Evolutionary conservation across 2,113 vertebrate species (phyloP), one percentile per base, ranked within the genome.

Genomic region (Labeo rohita): DNA sequence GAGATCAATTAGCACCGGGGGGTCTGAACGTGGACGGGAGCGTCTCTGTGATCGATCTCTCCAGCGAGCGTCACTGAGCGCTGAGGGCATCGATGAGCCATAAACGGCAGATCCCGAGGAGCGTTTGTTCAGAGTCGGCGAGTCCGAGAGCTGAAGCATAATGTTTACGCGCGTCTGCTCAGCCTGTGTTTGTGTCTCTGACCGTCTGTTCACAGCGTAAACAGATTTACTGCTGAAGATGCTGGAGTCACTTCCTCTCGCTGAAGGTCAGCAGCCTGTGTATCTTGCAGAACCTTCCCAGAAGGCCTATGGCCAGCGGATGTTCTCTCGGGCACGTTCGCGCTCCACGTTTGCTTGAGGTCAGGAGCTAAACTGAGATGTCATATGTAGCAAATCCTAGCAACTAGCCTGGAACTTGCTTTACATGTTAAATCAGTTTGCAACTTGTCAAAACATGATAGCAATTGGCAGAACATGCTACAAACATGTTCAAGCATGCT

Each of bases 241-340:
- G 47, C 9, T 49, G 47, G 47, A 86, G 86, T 87, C 88, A 90
- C 92, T 93, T 93, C 92, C 92, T 92, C 85, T 85, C 34, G 90
- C 84, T 54, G 84, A 66, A 89, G 90, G 91, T 93, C 93, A 92
- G 52, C 59, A 56, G 5, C 68, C 89, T 75, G 84, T 87, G 82
- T 83, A 89, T 91, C 77, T 87, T 83, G 82, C 83, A 87, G 87
- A 28, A 11, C 2, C 90, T 93, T 94, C 93, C 93, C 93, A 94
- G 90, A 90, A 86, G 87, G 89, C 90, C 88, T 90, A 87, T 92
- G 90, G 90, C 23, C 83, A 74, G 88, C 66, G 23, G 10, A 63
- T n/a, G 36, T 77, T 90, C 92, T 84, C 92, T 81, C 43, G 85
- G 87, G 89, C 84, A 88, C 18, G 56, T 93, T 88, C 28, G 8